Evolutionary conservation across 2,113 vertebrate genomes (phyloP), one percentile per base, ranked within the genome.

Genomic region (Brevimyrus niger): DNA sequence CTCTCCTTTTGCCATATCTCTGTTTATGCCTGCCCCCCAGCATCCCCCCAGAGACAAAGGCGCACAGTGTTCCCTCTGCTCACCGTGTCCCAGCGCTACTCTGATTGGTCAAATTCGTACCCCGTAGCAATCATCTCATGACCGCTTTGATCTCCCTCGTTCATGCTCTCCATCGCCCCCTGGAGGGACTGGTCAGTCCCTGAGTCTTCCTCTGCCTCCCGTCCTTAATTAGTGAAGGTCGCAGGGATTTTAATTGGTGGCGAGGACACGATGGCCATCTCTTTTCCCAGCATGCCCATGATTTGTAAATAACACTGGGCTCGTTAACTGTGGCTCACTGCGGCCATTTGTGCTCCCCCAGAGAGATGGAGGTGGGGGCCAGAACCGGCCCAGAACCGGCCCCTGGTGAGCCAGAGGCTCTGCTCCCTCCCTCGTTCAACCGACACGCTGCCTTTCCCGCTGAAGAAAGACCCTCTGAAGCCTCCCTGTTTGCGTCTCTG

Each of bases 241-340:
- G 19, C 23, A 3, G 9, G 51, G 88, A 31, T 69, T 65, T 89
- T 89, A 86, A 89, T 86, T 50, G 58, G 83, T 23, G 89, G 58
- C 55, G 19, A 73, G 35, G 89, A 21, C 42, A 19, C 31, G 55
- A 51, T 38, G 55, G 47, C n/a, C 35, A 21, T 38, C 51, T 44
- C n/a, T 89, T 19, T 27, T 86, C 84, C 44, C 83, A 86, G 83
- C 58, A 73, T 84, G 89, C 35, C 55, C 21, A 3, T 23, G 38
- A 8, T 89, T 83, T 86, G 83, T 86, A 69, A 89, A 89, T 86
- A 89, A 89, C 42, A 69, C 89, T 46, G 55, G 17, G 38, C 47
- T 85, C 83, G 19, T 89, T 89, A 89, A 44, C 38, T 7, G 27
- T 44, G 51, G 38, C 38, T 65, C 89, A 47, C 48, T 21, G 50